Evolutionary conservation across 2,888 invertebrate genomes (phyloP).

Genomic region (Ceriagrion tenellum): DNA sequence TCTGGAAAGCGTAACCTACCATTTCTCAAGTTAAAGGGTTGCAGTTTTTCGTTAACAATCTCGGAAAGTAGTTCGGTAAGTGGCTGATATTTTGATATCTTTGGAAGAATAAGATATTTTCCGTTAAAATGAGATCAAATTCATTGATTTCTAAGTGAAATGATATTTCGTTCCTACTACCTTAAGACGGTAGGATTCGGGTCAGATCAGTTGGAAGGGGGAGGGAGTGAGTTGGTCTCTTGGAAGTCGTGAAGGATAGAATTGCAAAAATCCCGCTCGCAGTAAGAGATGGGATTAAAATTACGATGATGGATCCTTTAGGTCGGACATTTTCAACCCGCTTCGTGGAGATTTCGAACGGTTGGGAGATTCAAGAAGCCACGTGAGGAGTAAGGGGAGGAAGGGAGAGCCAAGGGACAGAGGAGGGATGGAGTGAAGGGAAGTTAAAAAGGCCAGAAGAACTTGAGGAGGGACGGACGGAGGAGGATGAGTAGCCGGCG

Average conservation of each 20-base stretch:
- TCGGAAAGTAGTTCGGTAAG: too few species aligned
- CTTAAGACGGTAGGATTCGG: not conserved
- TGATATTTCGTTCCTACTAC: too few species aligned
- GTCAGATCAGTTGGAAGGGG: not conserved
- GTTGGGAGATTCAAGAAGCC: not conserved
- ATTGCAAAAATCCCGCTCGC: constrained; percentile 33
- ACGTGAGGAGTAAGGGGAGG: too few species aligned
- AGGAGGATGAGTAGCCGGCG: not conserved
- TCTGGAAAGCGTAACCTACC: too few species aligned
- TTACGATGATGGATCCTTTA: constrained; percentile 61
- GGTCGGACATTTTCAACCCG: constrained; percentile 47
- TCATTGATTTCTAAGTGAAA: too few species aligned
- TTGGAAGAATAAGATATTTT: too few species aligned
- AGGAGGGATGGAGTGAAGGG: not conserved
- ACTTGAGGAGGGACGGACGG: not conserved
- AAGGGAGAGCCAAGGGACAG: not conserved
- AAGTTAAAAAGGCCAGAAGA: not conserved
- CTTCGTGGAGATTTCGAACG: constrained; percentile 13
- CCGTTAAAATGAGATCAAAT: too few species aligned
- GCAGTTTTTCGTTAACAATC: too few species aligned
- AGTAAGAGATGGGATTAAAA: constrained; percentile 49
- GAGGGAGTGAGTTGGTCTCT: not conserved
- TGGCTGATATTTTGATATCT: too few species aligned
- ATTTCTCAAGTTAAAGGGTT: too few species aligned
- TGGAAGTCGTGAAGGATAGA: not conserved